Percentiles rank a stretch among this genome's conserved stretches.
phyloP scores from a whole-genome alignment of 2,888 invertebrate species.

The Aspidiotus destructor region DNA sequence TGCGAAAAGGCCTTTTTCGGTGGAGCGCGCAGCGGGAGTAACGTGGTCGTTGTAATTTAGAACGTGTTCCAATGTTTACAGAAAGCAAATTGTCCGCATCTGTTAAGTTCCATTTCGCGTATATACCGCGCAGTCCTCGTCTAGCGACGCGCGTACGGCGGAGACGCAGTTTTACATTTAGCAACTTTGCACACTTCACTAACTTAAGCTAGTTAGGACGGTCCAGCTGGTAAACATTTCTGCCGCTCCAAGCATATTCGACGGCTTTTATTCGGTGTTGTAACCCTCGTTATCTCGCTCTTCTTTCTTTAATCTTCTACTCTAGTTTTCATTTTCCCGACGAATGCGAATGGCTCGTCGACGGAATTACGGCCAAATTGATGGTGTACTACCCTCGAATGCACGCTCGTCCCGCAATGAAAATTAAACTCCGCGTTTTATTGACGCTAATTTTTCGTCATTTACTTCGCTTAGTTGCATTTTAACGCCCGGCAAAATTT shows the following conservation, averaged over 20 bases:
- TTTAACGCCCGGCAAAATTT: too few relatives aligned
- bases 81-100: slow-evolving; percentile 36
- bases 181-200: slow-evolving; percentile 33
- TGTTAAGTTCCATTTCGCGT: slow-evolving; percentile 33
- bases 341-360: not conserved
- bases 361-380: not conserved
- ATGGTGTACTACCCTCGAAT: not conserved
- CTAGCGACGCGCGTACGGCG: not conserved
- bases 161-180: slow-evolving; percentile 31
- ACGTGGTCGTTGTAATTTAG: slow-evolving; percentile 35
- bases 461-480: too few relatives aligned
- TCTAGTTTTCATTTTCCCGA: slow-evolving; percentile 2
- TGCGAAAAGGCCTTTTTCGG: slow-evolving; percentile 30
- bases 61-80: slow-evolving; percentile 36
- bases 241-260: slow-evolving; percentile 8
- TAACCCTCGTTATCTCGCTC: slow-evolving; percentile 16
- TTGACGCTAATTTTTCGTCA: too few relatives aligned
- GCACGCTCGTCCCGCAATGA: too few relatives aligned
- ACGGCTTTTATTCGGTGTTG: slow-evolving; percentile 16
- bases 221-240: slow-evolving; percentile 31
- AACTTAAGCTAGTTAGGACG: slow-evolving; percentile 32
- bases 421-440: too few relatives aligned
- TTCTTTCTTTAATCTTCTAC: slow-evolving; percentile 15
- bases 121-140: not conserved
- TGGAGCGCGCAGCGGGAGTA: slow-evolving; percentile 6